These are phyloP conservation scores for Vultur gryphus DNA, from an alignment of 2,797 vertebrate genomes.

Conservation along the genomic window DNA sequence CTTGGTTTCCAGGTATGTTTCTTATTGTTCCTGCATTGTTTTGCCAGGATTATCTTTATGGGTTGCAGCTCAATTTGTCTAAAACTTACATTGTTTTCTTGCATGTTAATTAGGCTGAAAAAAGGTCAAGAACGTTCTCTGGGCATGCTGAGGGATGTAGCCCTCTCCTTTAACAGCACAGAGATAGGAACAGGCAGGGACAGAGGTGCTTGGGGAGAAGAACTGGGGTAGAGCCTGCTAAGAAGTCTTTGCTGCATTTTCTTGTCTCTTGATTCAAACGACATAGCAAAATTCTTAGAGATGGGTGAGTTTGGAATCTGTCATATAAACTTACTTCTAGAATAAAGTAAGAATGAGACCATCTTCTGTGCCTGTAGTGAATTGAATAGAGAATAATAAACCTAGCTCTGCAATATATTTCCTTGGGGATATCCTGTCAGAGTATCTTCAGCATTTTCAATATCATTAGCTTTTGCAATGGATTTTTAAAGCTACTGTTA, in stretches of 20 bases:
- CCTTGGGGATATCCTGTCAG: neutral
- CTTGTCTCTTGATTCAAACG: neutral
- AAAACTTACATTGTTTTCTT: neutral
- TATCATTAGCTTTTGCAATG: neutral
- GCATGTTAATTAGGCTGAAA: neutral
- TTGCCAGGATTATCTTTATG: neutral
- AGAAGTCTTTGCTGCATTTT: neutral
- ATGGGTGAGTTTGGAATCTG: neutral
- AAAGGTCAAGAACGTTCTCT: neutral
- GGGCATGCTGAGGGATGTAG: neutral
- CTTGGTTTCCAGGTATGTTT: neutral
- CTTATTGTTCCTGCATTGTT: neutral
- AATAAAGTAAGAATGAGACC: neutral
- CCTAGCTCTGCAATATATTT: neutral
- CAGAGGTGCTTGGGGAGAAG: neutral
- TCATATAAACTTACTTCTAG: neutral
- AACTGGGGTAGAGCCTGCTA: fast-evolving
- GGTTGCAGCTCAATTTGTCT: neutral
- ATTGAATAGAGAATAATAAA: neutral
- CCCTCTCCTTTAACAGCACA: neutral
- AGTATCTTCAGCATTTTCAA: neutral
- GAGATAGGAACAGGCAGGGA: neutral
- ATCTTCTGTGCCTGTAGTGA: neutral
- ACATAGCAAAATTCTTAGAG: neutral
- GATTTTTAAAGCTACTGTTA: neutral